Conservation (phyloP, 2,797 vertebrate species). For the Hafferia zeledoni region DNA sequence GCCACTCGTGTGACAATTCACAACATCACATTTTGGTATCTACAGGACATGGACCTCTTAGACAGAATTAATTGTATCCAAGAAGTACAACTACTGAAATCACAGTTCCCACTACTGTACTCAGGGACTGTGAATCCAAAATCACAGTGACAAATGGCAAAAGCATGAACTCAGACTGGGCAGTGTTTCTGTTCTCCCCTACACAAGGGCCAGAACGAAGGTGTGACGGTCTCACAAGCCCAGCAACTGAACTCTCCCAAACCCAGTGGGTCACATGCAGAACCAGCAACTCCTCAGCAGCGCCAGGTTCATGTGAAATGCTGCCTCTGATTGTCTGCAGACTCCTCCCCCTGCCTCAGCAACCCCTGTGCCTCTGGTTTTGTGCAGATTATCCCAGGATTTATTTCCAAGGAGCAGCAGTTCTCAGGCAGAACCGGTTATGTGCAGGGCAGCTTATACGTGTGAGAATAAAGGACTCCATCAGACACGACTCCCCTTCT, state of each 20-base stretch:
- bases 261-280: background rate
- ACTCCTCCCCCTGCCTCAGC: background rate
- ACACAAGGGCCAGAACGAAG: background rate
- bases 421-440: background rate
- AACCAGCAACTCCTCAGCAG: background rate
- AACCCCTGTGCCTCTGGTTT: background rate
- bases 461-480: background rate
- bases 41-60: background rate
- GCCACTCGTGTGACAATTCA: background rate
- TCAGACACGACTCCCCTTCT: background rate
- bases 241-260: background rate
- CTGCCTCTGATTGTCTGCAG: background rate
- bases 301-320: fast-evolving
- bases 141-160: background rate
- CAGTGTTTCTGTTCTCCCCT: background rate
- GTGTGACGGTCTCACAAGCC: background rate
- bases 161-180: background rate
- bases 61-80: background rate
- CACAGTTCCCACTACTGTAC: background rate
- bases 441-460: background rate
- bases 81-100: background rate
- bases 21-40: background rate
- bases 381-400: background rate
- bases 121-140: background rate
- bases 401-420: background rate